A percentile compares a stretch with the other conserved stretches of the same genome.
These are phyloP conservation scores for Cataglyphis altisquamis DNA, from an alignment of 2,888 invertebrate species.

Conservation along the genomic window DNA sequence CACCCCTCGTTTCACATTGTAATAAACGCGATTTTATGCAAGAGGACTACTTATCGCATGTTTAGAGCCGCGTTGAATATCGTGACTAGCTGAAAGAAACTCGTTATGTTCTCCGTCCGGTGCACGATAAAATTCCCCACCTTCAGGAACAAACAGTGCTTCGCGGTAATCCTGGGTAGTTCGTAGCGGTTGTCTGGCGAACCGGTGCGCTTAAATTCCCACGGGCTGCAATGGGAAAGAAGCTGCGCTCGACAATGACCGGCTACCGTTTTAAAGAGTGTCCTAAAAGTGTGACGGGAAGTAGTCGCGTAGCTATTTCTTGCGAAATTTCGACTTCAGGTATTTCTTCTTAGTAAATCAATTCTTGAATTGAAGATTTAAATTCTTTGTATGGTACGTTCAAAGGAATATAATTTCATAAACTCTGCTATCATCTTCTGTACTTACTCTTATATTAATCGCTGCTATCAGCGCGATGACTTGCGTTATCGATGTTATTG, in stretches of 20 bases:
- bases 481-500: slow-evolving; percentile 39
- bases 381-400: slow-evolving; percentile 25
- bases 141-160: slow-evolving; percentile 37
- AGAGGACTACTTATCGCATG: slow-evolving; percentile 2
- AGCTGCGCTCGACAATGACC: slow-evolving; percentile 48
- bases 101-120: slow-evolving; percentile 31
- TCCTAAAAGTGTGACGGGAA: slow-evolving; percentile 10
- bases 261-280: slow-evolving; percentile 32
- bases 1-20: slow-evolving; percentile 3
- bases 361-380: not conserved
- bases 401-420: slow-evolving; percentile 35
- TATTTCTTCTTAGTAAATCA: not conserved
- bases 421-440: slow-evolving; percentile 23
- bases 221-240: slow-evolving; percentile 56
- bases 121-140: slow-evolving; percentile 3
- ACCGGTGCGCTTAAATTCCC: slow-evolving; percentile 52
- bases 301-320: not conserved
- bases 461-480: slow-evolving; percentile 37
- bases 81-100: slow-evolving; percentile 49
- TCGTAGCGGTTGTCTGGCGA: slow-evolving; percentile 47
- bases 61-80: slow-evolving; percentile 17
- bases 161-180: slow-evolving; percentile 33
- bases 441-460: not conserved
- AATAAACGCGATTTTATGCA: slow-evolving; percentile 8
- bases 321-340: not conserved